Conservation (phyloP, 2,888 invertebrate genomes). For the Pediacus dermestoides region DNA sequence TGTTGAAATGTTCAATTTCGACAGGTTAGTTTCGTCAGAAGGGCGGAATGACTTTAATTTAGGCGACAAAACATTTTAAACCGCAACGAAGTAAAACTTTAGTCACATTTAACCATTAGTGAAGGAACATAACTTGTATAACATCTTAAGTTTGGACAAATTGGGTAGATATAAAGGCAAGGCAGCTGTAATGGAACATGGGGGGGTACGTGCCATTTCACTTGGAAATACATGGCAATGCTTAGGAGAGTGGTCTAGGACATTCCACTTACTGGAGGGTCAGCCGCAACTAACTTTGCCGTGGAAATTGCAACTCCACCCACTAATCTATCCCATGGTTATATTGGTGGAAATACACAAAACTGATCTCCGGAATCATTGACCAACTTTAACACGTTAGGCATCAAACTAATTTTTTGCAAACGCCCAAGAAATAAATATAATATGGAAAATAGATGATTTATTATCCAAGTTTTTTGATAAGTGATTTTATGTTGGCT, state of each 20-base stretch:
- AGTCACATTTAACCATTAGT: constrained; percentile 21
- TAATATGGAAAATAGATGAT: too few species aligned
- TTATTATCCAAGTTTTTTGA: too few species aligned
- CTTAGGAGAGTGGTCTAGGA: constrained; percentile 14
- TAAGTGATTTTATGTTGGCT: too few species aligned
- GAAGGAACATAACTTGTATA: constrained; percentile 23
- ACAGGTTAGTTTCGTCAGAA: too few species aligned
- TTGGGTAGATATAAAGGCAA: constrained; percentile 22
- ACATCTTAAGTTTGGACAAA: constrained; percentile 25
- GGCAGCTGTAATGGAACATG: constrained; percentile 21
- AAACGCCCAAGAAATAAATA: too few species aligned
- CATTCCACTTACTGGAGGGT: constrained; percentile 22
- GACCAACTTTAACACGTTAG: too few species aligned
- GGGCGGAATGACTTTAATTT: too few species aligned
- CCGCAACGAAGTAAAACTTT: constrained; percentile 18
- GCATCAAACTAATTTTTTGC: too few species aligned
- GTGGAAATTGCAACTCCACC: constrained; percentile 25
- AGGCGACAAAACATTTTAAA: constrained; percentile 16
- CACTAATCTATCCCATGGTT: constrained; percentile 1
- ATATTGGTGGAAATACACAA: too few species aligned
- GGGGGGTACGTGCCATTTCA: constrained; percentile 27
- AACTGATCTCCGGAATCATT: too few species aligned
- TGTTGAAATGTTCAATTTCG: too few species aligned
- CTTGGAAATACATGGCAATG: constrained; percentile 22
- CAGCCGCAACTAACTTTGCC: constrained; percentile 25